phyloP scores from a whole-genome alignment of 2,888 invertebrate genomes.

The Chrysolina oricalcia region DNA sequence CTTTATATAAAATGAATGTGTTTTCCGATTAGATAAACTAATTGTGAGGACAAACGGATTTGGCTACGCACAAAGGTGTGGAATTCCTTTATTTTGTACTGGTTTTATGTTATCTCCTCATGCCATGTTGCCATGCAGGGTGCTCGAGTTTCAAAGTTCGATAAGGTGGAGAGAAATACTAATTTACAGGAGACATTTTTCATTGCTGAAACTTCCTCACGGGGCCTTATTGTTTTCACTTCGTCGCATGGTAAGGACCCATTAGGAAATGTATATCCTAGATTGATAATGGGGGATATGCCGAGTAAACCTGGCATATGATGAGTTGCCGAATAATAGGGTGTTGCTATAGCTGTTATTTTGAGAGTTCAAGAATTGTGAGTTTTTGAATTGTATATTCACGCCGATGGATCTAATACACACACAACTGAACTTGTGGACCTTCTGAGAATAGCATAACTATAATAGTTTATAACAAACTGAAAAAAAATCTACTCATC shows the following conservation, averaged over 20 bases:
- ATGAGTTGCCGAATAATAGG: not conserved
- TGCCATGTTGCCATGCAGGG: conserved; percentile 36
- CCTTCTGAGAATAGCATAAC: too few relatives aligned
- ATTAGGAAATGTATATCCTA: conserved; percentile 21
- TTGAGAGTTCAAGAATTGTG: not conserved
- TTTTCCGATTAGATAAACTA: conserved; percentile 48
- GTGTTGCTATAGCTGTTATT: not conserved
- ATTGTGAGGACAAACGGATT: conserved; percentile 48
- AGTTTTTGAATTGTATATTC: too few relatives aligned
- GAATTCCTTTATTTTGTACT: conserved; percentile 38
- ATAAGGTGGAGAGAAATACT: conserved; percentile 22
- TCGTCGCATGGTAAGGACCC: conserved; percentile 24
- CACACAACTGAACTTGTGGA: too few relatives aligned
- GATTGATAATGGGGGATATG: conserved; percentile 13
- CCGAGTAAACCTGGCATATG: conserved; percentile 12
- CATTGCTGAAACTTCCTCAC: conserved; percentile 21
- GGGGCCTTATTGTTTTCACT: conserved; percentile 26
- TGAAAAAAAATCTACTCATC: too few relatives aligned
- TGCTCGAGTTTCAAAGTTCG: conserved; percentile 25
- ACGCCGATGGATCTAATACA: too few relatives aligned
- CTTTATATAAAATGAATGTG: conserved; percentile 40
- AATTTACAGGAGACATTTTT: conserved; percentile 30
- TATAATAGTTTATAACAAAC: too few relatives aligned
- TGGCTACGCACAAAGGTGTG: conserved; percentile 45
- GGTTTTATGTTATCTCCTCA: conserved; percentile 48